These are phyloP conservation scores for Catalaphyllia jardinei DNA, from an alignment of 64 coral and sea anemone genomes.

Conservation along the genomic window DNA sequence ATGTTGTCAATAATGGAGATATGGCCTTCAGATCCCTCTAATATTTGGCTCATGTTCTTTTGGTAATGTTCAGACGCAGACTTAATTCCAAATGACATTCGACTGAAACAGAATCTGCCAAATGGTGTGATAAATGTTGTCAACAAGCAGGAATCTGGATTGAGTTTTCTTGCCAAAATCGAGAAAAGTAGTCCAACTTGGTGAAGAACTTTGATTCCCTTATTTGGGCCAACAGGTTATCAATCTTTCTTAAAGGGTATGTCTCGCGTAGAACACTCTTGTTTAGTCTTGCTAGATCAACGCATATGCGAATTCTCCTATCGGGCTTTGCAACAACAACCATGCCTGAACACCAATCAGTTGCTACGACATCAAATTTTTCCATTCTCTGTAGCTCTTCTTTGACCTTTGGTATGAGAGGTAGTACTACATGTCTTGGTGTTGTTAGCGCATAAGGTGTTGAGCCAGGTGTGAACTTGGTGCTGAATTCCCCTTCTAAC, in stretches of 20 bases:
- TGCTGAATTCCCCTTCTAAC: not conserved
- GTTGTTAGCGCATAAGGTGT: constrained; percentile 6
- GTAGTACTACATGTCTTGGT: constrained; percentile 18
- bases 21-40: not conserved
- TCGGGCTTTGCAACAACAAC: constrained; percentile 48
- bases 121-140: constrained; percentile 12
- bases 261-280: constrained; percentile 7
- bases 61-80: constrained; percentile 7
- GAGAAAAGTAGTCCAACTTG: constrained; percentile 14
- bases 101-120: constrained; percentile 5
- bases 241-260: not conserved
- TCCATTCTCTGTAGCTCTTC: constrained; percentile 28
- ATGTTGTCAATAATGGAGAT: constrained; percentile 7
- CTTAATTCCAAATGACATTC: constrained; percentile 3
- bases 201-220: constrained; percentile 22
- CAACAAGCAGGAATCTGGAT: not conserved
- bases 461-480: constrained; percentile 1
- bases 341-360: constrained; percentile 48
- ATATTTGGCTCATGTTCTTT: not conserved
- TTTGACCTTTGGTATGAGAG: constrained; percentile 14
- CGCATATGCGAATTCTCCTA: constrained; percentile 11
- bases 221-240: constrained; percentile 11
- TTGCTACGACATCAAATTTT: constrained; percentile 7
- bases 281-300: not conserved
- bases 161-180: not conserved